phyloP scores from a whole-genome alignment of 2,113 vertebrate species.

The Hydropotes inermis region DNA sequence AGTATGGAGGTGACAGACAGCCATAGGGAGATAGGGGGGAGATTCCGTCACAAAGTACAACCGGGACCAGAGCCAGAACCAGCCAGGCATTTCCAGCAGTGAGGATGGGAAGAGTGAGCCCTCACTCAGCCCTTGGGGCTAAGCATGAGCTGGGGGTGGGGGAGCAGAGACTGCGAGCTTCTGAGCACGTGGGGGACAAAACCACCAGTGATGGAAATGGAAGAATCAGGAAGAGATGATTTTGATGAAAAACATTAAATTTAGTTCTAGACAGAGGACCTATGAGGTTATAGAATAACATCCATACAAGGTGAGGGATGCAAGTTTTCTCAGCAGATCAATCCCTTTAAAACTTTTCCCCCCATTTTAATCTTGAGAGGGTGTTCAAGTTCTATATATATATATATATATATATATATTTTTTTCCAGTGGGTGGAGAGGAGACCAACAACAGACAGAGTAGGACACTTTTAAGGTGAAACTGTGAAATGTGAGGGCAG shows the following conservation, averaged over 20 bases:
- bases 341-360: neutral
- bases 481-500: neutral
- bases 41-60: accelerated
- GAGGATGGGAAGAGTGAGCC: neutral
- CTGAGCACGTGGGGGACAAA: accelerated
- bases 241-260: neutral
- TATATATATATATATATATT: too few species aligned
- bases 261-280: neutral
- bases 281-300: neutral
- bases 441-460: neutral
- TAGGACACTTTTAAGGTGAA: neutral
- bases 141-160: accelerated
- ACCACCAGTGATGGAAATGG: accelerated
- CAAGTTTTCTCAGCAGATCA: neutral
- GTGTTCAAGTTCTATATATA: neutral
- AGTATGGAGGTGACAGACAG: neutral
- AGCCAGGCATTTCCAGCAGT: accelerated
- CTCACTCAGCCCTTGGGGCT: neutral
- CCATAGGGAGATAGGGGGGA: neutral
- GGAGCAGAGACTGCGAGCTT: too few species aligned
- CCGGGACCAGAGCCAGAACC: neutral
- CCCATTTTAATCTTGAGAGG: neutral
- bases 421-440: neutral
- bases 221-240: neutral
- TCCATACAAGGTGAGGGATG: accelerated